A percentile compares a stretch with the other conserved stretches of the same genome.
Evolutionary conservation across 2,888 invertebrate genomes (phyloP).

Genomic region (Odiellus spinosus): DNA sequence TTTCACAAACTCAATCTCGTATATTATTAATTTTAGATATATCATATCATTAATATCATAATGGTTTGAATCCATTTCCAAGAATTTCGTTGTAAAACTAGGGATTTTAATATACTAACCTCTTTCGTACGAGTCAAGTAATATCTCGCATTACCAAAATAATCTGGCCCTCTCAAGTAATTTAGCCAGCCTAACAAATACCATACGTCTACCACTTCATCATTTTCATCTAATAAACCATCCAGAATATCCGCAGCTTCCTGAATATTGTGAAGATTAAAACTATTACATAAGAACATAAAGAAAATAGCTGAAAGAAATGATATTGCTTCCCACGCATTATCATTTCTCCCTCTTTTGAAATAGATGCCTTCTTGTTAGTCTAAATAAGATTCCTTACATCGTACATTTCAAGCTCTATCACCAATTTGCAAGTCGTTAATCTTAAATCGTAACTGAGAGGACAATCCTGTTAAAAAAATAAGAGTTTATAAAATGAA

Average conservation of each 20-base stretch:
- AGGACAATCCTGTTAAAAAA: conserved; percentile 23
- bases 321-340: too few species aligned
- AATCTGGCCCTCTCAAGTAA: conserved; percentile 30
- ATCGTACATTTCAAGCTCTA: conserved; percentile 32
- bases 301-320: too few species aligned
- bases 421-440: conserved; percentile 29
- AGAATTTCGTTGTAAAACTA: too few species aligned
- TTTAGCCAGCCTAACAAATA: conserved; percentile 34
- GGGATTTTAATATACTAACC: too few species aligned
- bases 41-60: too few species aligned
- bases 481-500: neutral
- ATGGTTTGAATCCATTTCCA: too few species aligned
- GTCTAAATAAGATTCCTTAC: conserved; percentile 23
- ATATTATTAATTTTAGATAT: too few species aligned
- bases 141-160: conserved; percentile 28
- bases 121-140: conserved; percentile 30
- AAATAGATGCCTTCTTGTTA: too few species aligned
- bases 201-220: conserved; percentile 32
- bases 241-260: conserved; percentile 30
- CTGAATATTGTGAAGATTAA: too few species aligned
- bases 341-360: too few species aligned
- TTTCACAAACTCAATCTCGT: too few species aligned
- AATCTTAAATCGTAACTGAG: conserved; percentile 28
- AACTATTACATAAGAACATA: too few species aligned
- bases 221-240: conserved; percentile 32